Base-by-base conservation (phyloP, 2,888 invertebrate genomes). In the Timema podura region DNA sequence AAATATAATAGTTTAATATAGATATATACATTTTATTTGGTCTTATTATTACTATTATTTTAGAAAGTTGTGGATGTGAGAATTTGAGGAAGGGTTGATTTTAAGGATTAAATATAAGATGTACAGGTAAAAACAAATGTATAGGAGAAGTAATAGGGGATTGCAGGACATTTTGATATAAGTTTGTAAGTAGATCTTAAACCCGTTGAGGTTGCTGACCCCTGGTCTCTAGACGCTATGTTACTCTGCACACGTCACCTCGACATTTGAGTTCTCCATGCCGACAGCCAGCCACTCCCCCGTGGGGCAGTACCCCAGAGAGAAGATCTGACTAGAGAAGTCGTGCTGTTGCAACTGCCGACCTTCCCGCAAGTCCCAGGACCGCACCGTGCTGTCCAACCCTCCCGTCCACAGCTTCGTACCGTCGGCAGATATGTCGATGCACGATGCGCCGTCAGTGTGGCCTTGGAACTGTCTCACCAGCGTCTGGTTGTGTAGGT, bases 251-350 rank as follows among this genome's bases (percentile, higher is more conserved):
- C 51, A 11, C 51, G 3, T 30, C 61, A 71, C 96, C 81, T 98
- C 98, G 73, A 98, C 96, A 81, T 95, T 93, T 7, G 95, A 95
- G 83, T 95, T 96, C 85, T 98, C 97, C 97, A 98, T 96, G 76
- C 98, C 98, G 54, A 98, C 98, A 49, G 97, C 98, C 69, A 98
- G 84, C 96, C 96, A 98, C 74, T 97, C 96, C 1, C 96, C 96
- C 48, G 95, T 93, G 6, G 97, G 97, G 82, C 97, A 98, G 82
- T 96, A 98, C 15, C 92, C 92, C 51, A 91, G 82, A 68, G 91
- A 91, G 84, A 92, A 92, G 77, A 92, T 92, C 84, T 93, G 92
- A 78, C 95, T 95, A 77, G 90, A 90, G 84, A 98, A 97, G 83
- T 97, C 96, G 82, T 96, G 95, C 80, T 96, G 96, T 81, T 96